Evolutionary conservation across 2,113 vertebrate genomes (phyloP), one percentile per base, ranked within the genome.

Genomic region (Halcyon senegalensis): DNA sequence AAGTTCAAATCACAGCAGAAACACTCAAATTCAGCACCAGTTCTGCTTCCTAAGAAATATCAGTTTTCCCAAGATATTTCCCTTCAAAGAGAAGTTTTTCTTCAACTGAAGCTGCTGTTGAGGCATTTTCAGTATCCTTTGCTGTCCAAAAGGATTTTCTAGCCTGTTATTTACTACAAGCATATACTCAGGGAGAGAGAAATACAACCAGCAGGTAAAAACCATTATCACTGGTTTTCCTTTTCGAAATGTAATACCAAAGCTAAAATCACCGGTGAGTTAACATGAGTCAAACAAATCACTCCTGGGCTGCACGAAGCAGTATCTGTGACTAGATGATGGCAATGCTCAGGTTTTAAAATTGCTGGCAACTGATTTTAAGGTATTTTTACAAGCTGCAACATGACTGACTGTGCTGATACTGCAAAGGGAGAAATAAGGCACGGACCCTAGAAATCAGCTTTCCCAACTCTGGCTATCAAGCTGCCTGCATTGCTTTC

Each of bases 401-500:
- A 56, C 51, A 23, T 13, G 75, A 75, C 16, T 35, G 30, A 51
- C 16, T 1, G 2, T 25, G 15, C 24, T 72, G 31, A 39, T 51
- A 46, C 13, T 51, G 20, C 27, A 41, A 41, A 84, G 19, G 39
- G 19, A 81, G 41, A 81, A 77, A 44, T 35, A 83, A 84, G 44
- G 33, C 55, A 53, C 2, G 24, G 48, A 53, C 64, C 75, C 70
- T 14, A 74, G 43, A 66, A 70, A 85, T 41, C 16, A 23, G 5
- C 21, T 46, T 59, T 59, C 78, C 31, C 63, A 53, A 3, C 51
- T 28, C 10, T 0, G 53, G 55, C 67, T 43, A 8, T 2, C 6
- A 1, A 19, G n/a, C 8, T 12, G 10, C 10, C 15, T 16, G 16
- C 1, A 0, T 2, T 35, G 77, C 64, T 66, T 39, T 48, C 10